These are phyloP conservation scores for Nemoura dubitans DNA, from an alignment of 2,888 invertebrate genomes.

Conservation along the genomic window DNA sequence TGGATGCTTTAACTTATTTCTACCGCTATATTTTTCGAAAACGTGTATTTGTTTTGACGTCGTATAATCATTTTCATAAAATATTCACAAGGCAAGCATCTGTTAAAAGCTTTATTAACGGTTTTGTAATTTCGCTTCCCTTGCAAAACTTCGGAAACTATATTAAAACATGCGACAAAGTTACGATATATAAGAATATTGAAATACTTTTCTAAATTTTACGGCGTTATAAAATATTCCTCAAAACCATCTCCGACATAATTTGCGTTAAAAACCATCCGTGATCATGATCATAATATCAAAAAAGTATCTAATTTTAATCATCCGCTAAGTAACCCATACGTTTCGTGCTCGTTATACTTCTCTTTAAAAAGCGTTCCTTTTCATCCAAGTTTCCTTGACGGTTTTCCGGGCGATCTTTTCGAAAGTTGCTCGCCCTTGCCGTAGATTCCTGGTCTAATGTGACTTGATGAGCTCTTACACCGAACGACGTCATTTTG, in stretches of 20 bases:
- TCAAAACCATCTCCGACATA: neutral
- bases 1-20: too few species aligned
- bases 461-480: neutral
- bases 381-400: neutral
- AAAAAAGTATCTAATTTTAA: constrained; percentile 8
- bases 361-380: neutral
- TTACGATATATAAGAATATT: neutral
- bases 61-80: constrained; percentile 9
- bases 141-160: neutral
- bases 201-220: neutral
- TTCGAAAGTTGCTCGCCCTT: neutral
- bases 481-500: neutral
- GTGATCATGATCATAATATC: neutral
- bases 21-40: too few species aligned
- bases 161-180: constrained; percentile 22
- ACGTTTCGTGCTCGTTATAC: neutral
- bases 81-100: neutral
- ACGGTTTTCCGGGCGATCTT: neutral
- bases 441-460: neutral
- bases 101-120: constrained; percentile 25
- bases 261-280: neutral
- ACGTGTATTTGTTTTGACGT: neutral
- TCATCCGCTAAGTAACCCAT: neutral
- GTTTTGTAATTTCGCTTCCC: neutral
- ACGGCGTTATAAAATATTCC: neutral